A percentile compares a stretch with the other conserved stretches of the same genome.
Conservation (phyloP, 2,797 vertebrate species). For the Centroberyx gerrardi region DNA sequence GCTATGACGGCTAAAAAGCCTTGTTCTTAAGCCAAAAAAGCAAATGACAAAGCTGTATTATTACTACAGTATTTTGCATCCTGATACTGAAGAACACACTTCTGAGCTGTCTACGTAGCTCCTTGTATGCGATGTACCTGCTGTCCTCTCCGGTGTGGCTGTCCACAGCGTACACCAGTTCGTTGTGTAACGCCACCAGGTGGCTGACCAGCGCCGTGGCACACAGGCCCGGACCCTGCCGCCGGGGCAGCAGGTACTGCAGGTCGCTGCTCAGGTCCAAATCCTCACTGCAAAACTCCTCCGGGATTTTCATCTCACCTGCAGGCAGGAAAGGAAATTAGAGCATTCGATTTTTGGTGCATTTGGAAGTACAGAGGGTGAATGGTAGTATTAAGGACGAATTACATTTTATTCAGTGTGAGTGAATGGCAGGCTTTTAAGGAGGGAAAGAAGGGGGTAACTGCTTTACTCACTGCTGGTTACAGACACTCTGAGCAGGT, state of each 20-base stretch:
- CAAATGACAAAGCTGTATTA: neutral
- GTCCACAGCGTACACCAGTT: slow-evolving; percentile 81
- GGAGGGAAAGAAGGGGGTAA: neutral
- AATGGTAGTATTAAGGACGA: no score
- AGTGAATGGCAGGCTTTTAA: neutral
- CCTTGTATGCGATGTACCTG: slow-evolving; percentile 71
- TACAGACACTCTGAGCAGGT: slow-evolving; percentile 85
- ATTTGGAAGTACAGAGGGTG: no score
- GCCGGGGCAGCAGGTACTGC: slow-evolving; percentile 87
- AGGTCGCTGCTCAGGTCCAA: slow-evolving; percentile 81
- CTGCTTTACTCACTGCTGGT: slow-evolving; percentile 43
- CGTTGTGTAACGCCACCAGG: slow-evolving; percentile 89
- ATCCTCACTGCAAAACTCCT: slow-evolving; percentile 82
- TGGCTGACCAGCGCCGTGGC: slow-evolving; percentile 90
- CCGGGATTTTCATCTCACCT: slow-evolving; percentile 91
- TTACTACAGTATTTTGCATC: no score
- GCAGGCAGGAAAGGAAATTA: slow-evolving; percentile 4
- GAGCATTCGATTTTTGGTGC: no score
- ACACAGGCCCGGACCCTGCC: slow-evolving; percentile 88
- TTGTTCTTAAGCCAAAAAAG: no score
- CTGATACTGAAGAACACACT: neutral
- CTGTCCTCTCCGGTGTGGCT: slow-evolving; percentile 77
- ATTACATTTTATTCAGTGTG: neutral
- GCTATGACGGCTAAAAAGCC: no score
- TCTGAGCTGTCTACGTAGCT: neutral